A percentile compares a stretch with the other conserved stretches of the same genome.
Evolutionary conservation across 2,888 invertebrate species (phyloP).

Genomic region (Tenthredo mesomela): DNA sequence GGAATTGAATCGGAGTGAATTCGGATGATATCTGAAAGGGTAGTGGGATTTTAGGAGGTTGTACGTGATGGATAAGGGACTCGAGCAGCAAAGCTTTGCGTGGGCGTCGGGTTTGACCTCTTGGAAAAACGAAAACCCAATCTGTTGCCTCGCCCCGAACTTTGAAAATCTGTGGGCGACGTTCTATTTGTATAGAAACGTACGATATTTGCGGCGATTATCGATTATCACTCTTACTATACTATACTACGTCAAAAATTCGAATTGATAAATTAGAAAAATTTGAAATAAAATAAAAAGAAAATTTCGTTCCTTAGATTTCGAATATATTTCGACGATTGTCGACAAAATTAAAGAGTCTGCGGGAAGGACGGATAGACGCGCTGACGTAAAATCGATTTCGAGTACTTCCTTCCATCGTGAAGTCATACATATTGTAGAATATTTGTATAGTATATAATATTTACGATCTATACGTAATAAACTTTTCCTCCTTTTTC

Average conservation of each 20-base stretch:
- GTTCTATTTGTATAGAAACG: background rate
- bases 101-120: slow-evolving; percentile 10
- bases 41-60: background rate
- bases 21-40: background rate
- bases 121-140: background rate
- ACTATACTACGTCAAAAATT: background rate
- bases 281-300: background rate
- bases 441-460: background rate
- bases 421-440: background rate
- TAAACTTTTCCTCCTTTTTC: background rate
- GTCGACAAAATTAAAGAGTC: background rate
- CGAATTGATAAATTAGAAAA: background rate
- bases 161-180: background rate
- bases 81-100: background rate
- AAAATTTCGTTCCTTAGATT: no score
- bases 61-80: background rate
- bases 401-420: background rate
- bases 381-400: slow-evolving; percentile 3
- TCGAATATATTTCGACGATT: background rate
- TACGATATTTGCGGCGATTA: background rate
- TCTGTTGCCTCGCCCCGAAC: background rate
- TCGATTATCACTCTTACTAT: background rate
- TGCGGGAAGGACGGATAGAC: background rate
- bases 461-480: background rate
- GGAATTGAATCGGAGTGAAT: background rate